These are phyloP conservation scores for Drosophila erecta DNA, from an alignment of 1,140 invertebrate species.

Conservation along the genomic window DNA sequence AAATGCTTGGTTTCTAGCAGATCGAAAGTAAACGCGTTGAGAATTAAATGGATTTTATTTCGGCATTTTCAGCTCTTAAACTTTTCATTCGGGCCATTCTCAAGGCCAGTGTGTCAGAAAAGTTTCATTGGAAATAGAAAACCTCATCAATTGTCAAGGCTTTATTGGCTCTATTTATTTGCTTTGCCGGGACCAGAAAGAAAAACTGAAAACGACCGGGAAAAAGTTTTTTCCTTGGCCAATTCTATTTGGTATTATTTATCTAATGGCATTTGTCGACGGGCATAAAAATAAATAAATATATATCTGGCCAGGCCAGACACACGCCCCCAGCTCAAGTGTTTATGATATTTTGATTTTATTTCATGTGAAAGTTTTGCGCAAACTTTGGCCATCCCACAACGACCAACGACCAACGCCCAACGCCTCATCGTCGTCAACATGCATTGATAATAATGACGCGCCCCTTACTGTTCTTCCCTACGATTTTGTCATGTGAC, in stretches of 20 bases:
- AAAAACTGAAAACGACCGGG: constrained; percentile 24
- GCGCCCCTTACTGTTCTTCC: constrained; percentile 11
- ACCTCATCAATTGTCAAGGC: constrained; percentile 61
- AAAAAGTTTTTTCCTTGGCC: constrained; percentile 51
- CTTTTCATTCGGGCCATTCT: constrained; percentile 3
- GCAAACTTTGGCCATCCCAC: constrained; percentile 28
- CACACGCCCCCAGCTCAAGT: constrained; percentile 53
- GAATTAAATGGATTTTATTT: constrained; percentile 16
- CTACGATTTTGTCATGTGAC: constrained; percentile 50
- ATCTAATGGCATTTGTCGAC: constrained; percentile 65
- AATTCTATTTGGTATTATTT: constrained; percentile 71
- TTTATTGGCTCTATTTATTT: constrained; percentile 78
- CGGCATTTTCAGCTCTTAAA: constrained; percentile 15
- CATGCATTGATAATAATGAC: constrained; percentile 67
- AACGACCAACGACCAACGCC: no score
- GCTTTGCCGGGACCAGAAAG: constrained; percentile 38
- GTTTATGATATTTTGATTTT: constrained; percentile 83
- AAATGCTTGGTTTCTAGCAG: not conserved
- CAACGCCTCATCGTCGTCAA: constrained; percentile 1
- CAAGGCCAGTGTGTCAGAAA: constrained; percentile 33
- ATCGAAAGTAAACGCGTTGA: constrained; percentile 10
- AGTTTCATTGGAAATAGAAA: constrained; percentile 31
- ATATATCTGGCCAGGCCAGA: constrained; percentile 40
- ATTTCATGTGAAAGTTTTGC: constrained; percentile 54
- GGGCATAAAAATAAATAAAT: constrained; percentile 55